Percentiles rank a stretch among this genome's conserved stretches.
Conservation (phyloP, 2,888 invertebrate species). For the Lasioglossum morio region DNA sequence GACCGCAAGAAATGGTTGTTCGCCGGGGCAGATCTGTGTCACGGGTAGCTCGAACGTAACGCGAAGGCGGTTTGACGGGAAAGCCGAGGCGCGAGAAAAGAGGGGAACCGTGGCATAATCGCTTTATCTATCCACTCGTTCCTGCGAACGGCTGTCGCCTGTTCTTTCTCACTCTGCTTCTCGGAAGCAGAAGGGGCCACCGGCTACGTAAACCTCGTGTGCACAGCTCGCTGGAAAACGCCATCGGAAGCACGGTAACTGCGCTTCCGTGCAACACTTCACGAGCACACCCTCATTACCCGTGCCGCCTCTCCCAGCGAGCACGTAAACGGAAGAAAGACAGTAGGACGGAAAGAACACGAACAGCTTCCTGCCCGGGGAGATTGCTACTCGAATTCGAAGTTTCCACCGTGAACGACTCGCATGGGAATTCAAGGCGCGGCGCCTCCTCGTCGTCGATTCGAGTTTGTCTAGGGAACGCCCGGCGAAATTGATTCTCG, state of each 20-base stretch:
- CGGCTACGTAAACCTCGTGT: conserved; percentile 28
- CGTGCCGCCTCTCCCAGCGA: conserved; percentile 22
- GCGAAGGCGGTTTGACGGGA: not conserved
- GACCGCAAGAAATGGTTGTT: conserved; percentile 3
- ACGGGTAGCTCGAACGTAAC: not conserved
- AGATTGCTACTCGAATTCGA: conserved; percentile 21
- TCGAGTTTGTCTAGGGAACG: not conserved
- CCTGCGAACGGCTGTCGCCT: conserved; percentile 27
- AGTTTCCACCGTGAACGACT: conserved; percentile 13
- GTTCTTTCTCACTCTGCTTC: not conserved
- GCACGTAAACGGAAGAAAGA: conserved; percentile 33
- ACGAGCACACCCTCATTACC: conserved; percentile 44
- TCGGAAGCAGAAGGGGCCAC: not conserved
- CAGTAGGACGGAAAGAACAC: conserved; percentile 10
- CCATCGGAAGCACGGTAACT: conserved; percentile 64
- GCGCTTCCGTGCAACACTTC: conserved; percentile 57
- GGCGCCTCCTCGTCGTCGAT: not conserved
- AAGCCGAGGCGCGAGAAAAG: conserved; percentile 5
- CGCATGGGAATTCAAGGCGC: not conserved
- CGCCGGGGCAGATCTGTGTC: conserved; percentile 18
- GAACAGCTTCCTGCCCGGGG: not conserved
- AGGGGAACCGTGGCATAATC: conserved; percentile 31
- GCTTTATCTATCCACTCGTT: conserved; percentile 52
- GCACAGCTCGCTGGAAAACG: conserved; percentile 41
- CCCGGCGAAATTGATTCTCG: not conserved